Evolutionary conservation across 92 coral and sea anemone species (phyloP).

Genomic region (Bergia sp.): DNA sequence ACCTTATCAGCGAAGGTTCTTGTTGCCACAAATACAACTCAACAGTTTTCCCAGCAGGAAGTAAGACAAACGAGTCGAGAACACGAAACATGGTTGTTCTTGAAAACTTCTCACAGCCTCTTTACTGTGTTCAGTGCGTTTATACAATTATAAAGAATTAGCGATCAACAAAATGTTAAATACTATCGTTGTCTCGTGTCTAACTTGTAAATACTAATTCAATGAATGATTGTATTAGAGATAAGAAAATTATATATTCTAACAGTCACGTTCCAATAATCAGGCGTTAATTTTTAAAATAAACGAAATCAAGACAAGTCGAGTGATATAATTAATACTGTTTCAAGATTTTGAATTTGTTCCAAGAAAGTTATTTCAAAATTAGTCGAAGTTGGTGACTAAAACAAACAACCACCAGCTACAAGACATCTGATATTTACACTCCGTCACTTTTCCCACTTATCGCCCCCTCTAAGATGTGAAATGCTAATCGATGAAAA

Average conservation of each 20-base stretch:
- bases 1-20: constrained; percentile 6
- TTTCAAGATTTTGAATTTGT: neutral
- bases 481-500: neutral
- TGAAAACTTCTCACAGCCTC: too few relatives aligned
- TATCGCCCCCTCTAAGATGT: neutral
- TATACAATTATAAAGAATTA: neutral
- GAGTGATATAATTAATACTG: neutral
- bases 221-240: constrained; percentile 9
- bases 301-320: neutral
- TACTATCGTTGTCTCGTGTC: neutral
- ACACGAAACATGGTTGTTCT: neutral
- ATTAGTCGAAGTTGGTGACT: neutral
- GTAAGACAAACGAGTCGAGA: neutral
- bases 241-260: constrained; percentile 14
- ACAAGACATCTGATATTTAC: constrained; percentile 18
- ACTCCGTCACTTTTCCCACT: neutral
- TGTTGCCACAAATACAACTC: neutral
- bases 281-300: neutral
- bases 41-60: constrained; percentile 14
- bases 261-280: neutral
- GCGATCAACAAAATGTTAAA: neutral
- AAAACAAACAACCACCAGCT: constrained; percentile 15
- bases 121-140: neutral
- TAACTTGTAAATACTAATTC: neutral
- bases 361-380: neutral